Conservation (phyloP, 2,797 vertebrate genomes). For the Lerista edwardsae region DNA sequence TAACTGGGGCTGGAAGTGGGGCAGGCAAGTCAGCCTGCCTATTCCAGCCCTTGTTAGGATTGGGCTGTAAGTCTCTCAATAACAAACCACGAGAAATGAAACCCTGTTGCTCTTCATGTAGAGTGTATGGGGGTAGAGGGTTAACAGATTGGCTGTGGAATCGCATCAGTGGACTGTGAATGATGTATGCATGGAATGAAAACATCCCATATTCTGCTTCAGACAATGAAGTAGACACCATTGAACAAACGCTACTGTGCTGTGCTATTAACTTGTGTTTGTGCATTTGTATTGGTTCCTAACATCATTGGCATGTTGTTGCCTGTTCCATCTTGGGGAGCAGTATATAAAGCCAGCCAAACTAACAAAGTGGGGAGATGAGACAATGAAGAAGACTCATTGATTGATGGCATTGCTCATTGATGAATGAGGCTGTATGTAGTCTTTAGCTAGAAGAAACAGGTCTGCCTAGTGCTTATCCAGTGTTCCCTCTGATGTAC, state of each 20-base stretch:
- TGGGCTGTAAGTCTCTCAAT: accelerated
- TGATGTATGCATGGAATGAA: background rate
- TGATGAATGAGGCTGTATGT: background rate
- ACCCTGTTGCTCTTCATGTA: background rate
- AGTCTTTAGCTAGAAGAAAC: background rate
- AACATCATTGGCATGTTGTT: constrained; percentile 3
- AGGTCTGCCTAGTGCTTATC: background rate
- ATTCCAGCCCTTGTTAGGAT: too few species aligned
- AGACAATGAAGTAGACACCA: background rate
- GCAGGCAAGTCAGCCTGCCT: too few species aligned
- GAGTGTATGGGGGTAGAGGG: background rate
- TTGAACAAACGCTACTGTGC: background rate
- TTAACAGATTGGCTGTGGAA: background rate
- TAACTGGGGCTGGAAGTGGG: too few species aligned
- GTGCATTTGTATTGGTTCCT: constrained; percentile 35
- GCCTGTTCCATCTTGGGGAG: constrained; percentile 15
- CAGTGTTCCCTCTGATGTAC: background rate
- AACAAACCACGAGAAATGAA: background rate
- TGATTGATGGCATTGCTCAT: background rate
- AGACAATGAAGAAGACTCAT: background rate
- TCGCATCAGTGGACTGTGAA: background rate
- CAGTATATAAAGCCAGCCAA: background rate
- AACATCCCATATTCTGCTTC: background rate
- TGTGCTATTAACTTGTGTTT: constrained; percentile 49
- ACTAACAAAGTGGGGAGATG: background rate